Base-by-base conservation (phyloP, 2,888 invertebrate genomes). In the Subacronicta megacephala region DNA sequence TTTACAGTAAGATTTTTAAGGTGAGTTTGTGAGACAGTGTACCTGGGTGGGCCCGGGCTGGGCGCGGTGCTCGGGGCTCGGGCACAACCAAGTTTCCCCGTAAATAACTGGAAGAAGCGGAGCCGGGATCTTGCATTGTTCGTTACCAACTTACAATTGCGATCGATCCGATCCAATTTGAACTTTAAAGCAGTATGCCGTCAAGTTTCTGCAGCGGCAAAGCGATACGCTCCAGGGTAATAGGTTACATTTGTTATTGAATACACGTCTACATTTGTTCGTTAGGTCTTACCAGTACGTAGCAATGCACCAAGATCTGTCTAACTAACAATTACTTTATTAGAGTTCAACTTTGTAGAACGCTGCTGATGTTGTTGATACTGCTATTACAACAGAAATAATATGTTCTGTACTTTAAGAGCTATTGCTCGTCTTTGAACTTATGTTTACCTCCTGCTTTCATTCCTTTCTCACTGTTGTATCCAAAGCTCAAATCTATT, bases 221-320 rank as follows among this genome's bases (percentile, higher is more conserved):
- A 43, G 10, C 50, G 23, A n/a, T 37, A 13, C 36, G 54, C 36
- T 45, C 20, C 20, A 17, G 23, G 45, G 51, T 72, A 74, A 74
- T 76, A 61, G 64, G 43, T 65, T 62, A 72, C 58, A 62, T 77
- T 74, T 72, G 72, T 74, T 74, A 75, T 72, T 74, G 77, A 77
- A 75, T 75, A 72, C 72, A 65, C 57, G 59, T 62, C 67, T 73
- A 61, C 51, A 68, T 64, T 74, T 63, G 62, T 71, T 71, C 57
- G 62, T 68, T 71, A 61, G 64, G 44, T 56, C 58, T 63, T 58
- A 61, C 45, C 40, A 46, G 41, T 54, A 50, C 43, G 36, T 42
- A 50, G 26, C 18, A 29, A 33, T 56, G 62, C 51, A 47, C 51
- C 43, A 29, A 36, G 40, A 18, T 62, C 41, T 49, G 35, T 59